These are phyloP conservation scores for Eulemur albifrons DNA, from an alignment of 2,797 vertebrate species.

Conservation along the genomic window DNA sequence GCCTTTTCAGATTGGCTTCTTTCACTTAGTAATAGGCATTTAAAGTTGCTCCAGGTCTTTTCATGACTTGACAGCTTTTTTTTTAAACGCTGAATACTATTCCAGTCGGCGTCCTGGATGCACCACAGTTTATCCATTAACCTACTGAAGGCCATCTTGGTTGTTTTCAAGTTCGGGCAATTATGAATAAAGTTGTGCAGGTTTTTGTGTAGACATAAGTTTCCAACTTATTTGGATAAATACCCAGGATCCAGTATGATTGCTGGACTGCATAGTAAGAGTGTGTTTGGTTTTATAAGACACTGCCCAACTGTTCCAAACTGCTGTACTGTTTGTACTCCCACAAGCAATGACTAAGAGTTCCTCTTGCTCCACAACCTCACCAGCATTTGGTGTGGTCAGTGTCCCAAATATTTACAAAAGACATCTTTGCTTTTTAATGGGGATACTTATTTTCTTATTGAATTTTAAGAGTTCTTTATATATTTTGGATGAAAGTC, in stretches of 20 bases:
- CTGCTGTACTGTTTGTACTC: no score
- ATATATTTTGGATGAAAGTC: neutral
- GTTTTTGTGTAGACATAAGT: neutral
- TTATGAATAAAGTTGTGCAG: neutral
- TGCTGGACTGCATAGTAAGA: neutral
- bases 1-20: neutral
- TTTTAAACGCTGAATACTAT: neutral
- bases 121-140: neutral
- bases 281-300: no score
- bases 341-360: neutral
- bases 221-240: neutral
- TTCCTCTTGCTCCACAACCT: neutral
- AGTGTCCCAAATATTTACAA: neutral
- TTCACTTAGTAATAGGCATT: neutral
- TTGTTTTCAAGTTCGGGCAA: neutral
- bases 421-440: neutral
- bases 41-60: neutral
- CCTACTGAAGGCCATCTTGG: neutral
- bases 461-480: neutral
- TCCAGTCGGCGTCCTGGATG: rapidly evolving
- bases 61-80: no score
- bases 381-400: neutral
- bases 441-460: no score
- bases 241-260: neutral
- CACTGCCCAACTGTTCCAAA: neutral